A percentile compares a stretch with the other conserved stretches of the same genome.
phyloP scores from a whole-genome alignment of 2,888 invertebrate species.

The Clistopyga incitator region DNA sequence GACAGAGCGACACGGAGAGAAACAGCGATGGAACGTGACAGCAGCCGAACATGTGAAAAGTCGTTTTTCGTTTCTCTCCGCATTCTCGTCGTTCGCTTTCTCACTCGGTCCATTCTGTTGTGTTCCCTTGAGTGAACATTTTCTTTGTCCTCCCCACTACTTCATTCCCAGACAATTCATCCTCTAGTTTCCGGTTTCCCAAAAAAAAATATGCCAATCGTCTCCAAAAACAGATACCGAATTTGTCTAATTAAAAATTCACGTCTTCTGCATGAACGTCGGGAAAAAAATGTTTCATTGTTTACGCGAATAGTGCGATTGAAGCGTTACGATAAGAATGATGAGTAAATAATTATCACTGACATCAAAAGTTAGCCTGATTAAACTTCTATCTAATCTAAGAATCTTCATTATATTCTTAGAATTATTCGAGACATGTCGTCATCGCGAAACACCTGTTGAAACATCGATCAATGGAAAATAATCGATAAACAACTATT shows the following conservation, averaged over 20 bases:
- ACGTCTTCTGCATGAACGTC: not conserved
- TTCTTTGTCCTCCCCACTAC: not conserved
- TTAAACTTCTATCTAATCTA: not conserved
- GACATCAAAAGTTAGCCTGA: not conserved
- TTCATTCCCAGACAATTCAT: not conserved
- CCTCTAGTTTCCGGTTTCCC: not conserved
- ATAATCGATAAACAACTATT: constrained; percentile 24
- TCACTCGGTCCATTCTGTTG: constrained; percentile 12
- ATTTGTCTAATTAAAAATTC: not conserved
- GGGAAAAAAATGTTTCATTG: not conserved
- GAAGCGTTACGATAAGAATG: not conserved
- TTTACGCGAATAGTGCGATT: not conserved
- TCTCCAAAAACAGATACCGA: not conserved
- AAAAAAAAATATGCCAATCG: not conserved
- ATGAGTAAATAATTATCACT: not conserved
- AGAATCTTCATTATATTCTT: not conserved
- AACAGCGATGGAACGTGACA: constrained; percentile 58
- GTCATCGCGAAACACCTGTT: constrained; percentile 74
- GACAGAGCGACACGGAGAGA: constrained; percentile 48
- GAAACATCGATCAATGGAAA: constrained; percentile 72
- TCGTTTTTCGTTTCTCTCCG: constrained; percentile 37
- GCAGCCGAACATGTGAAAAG: constrained; percentile 46
- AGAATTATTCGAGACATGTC: constrained; percentile 56
- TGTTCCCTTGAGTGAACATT: not conserved
- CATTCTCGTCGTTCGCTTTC: constrained; percentile 15